These are phyloP conservation scores for Amiota mariae DNA, from an alignment of 2,888 invertebrate species.

Conservation along the genomic window DNA sequence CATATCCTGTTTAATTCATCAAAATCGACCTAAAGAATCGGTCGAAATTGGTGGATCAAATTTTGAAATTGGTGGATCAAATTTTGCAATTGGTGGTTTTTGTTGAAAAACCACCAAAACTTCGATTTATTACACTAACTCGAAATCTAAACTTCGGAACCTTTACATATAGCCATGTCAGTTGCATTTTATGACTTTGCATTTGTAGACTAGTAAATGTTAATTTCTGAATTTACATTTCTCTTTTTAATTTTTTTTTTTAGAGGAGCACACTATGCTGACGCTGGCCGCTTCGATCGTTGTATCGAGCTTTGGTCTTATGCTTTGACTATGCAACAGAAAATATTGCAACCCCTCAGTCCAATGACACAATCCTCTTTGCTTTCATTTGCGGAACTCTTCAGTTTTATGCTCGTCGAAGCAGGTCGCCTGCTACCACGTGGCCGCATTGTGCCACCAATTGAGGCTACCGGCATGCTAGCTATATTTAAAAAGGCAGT, in stretches of 20 bases:
- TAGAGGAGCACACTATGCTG: conserved; percentile 94
- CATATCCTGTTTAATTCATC: too few relatives aligned
- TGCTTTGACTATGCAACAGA: conserved; percentile 96
- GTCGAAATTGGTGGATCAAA: too few relatives aligned
- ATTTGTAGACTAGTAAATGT: too few relatives aligned
- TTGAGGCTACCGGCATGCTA: conserved; percentile 87
- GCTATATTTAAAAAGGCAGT: conserved; percentile 88
- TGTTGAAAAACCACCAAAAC: too few relatives aligned
- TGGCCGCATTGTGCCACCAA: conserved; percentile 84
- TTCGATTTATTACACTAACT: too few relatives aligned
- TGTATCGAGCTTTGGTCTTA: conserved; percentile 98
- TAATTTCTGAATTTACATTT: neutral
- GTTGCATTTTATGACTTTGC: too few relatives aligned
- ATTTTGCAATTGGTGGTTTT: too few relatives aligned
- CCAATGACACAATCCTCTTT: conserved; percentile 96
- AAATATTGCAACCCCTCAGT: conserved; percentile 92
- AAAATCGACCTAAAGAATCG: too few relatives aligned
- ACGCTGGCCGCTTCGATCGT: conserved; percentile 91
- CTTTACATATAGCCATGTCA: too few relatives aligned
- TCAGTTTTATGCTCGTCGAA: conserved; percentile 95
- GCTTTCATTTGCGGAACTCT: conserved; percentile 94
- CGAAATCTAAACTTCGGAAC: too few relatives aligned
- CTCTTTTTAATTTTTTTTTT: conserved; percentile 24
- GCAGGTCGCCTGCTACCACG: conserved; percentile 81
- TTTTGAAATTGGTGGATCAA: too few relatives aligned